Evolutionary conservation across 2,888 invertebrate species (phyloP).

Genomic region (Lordiphosa andalusiaca): DNA sequence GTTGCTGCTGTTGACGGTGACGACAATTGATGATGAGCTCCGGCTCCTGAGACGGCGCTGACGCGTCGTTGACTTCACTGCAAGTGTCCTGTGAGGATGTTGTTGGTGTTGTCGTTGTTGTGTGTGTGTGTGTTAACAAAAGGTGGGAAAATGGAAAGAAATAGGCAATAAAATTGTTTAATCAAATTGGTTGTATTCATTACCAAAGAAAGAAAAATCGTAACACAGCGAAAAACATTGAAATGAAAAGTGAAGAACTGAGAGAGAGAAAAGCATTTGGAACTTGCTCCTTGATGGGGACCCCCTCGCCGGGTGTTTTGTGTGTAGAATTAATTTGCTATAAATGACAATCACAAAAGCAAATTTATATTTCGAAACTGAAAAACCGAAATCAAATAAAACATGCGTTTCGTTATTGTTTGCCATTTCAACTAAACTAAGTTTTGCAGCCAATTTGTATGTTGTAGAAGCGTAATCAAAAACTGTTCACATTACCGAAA

Average conservation of each 20-base stretch:
- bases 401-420: conserved; percentile 45
- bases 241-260: conserved; percentile 35
- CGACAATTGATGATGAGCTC: conserved; percentile 75
- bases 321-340: conserved; percentile 33
- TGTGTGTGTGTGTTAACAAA: conserved; percentile 47
- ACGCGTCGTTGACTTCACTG: conserved; percentile 59
- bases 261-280: too few species aligned
- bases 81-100: conserved; percentile 69
- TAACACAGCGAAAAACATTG: conserved; percentile 61
- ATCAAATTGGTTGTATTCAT: conserved; percentile 31
- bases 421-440: conserved; percentile 61
- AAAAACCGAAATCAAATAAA: conserved; percentile 24
- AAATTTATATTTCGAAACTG: conserved; percentile 35
- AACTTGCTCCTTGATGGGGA: conserved; percentile 2
- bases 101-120: conserved; percentile 25
- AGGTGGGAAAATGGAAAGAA: conserved; percentile 66
- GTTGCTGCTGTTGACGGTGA: conserved; percentile 33
- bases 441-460: conserved; percentile 37
- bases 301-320: conserved; percentile 20
- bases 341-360: conserved; percentile 65
- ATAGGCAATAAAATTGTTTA: conserved; percentile 55
- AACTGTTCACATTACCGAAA: conserved; percentile 5
- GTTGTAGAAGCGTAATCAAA: conserved; percentile 6
- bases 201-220: conserved; percentile 17
- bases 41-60: conserved; percentile 68